These are phyloP conservation scores for Eurystomus gularis DNA, from an alignment of 2,113 vertebrate species.

Conservation along the genomic window DNA sequence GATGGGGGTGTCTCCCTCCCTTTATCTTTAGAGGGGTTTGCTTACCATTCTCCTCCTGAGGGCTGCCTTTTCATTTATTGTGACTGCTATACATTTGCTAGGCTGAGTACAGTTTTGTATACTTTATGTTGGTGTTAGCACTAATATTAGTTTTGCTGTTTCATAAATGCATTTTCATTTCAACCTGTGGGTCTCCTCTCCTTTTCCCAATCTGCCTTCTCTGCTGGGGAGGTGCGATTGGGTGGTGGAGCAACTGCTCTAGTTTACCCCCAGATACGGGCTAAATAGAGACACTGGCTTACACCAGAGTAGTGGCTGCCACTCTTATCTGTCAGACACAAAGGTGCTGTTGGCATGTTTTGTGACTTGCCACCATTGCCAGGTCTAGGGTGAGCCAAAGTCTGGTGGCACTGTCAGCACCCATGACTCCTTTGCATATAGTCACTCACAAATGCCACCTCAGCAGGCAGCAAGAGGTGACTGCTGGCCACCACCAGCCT, in stretches of 20 bases:
- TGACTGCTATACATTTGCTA: not conserved
- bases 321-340: not conserved
- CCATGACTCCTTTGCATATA: accelerated
- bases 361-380: not conserved
- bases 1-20: not conserved
- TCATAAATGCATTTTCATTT: not conserved
- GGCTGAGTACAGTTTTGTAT: not conserved
- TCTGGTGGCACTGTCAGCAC: not conserved
- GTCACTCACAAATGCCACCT: not conserved
- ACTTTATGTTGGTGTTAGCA: not conserved
- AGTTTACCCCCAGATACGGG: not conserved
- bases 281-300: not conserved
- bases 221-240: not conserved
- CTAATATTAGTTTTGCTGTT: not conserved
- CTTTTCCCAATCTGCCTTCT: not conserved
- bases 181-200: not conserved
- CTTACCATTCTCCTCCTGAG: not conserved
- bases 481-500: not conserved
- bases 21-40: not conserved
- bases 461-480: not conserved
- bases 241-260: not conserved
- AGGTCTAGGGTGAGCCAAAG: not conserved
- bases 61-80: not conserved
- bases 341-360: accelerated
- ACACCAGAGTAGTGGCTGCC: not conserved